Percentiles rank a stretch among this genome's conserved stretches.
Evolutionary conservation across 2,797 vertebrate genomes (phyloP).

Genomic region (Tamandua tetradactyla): DNA sequence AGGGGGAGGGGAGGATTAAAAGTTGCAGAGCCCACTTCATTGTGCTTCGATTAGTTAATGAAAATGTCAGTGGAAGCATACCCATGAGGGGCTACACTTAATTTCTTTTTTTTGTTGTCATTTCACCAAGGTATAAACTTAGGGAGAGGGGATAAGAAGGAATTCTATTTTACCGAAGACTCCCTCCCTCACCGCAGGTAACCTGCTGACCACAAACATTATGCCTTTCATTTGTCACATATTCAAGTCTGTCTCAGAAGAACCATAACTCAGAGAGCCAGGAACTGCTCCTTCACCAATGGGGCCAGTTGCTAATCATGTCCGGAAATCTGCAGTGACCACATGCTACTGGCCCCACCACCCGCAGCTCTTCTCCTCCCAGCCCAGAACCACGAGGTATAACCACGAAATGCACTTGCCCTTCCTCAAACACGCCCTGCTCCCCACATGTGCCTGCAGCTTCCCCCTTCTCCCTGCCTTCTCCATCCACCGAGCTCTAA

Average conservation of each 20-base stretch:
- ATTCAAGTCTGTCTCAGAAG: not conserved
- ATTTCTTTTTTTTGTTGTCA: not conserved
- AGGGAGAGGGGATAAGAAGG: not conserved
- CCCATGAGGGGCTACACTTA: not conserved
- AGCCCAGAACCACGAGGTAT: not conserved
- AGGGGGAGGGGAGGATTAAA: not conserved
- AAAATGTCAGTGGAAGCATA: not conserved
- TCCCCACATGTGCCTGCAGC: accelerated
- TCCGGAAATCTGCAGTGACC: not conserved
- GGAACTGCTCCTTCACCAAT: not conserved
- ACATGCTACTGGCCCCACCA: too few relatives aligned
- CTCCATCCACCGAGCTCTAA: not conserved
- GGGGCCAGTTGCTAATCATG: too few relatives aligned
- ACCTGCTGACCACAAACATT: not conserved
- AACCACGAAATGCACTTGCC: not conserved
- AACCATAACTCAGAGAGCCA: accelerated
- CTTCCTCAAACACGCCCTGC: not conserved
- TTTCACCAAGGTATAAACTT: not conserved
- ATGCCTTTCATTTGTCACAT: too few relatives aligned
- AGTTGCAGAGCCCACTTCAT: not conserved
- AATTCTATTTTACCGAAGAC: not conserved
- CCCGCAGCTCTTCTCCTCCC: not conserved
- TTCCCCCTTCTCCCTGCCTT: not conserved
- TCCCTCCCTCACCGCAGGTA: accelerated
- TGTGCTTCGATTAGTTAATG: not conserved